These are phyloP conservation scores for Anguilla pacifica DNA, from an alignment of 2,797 vertebrate genomes.

Conservation along the genomic window DNA sequence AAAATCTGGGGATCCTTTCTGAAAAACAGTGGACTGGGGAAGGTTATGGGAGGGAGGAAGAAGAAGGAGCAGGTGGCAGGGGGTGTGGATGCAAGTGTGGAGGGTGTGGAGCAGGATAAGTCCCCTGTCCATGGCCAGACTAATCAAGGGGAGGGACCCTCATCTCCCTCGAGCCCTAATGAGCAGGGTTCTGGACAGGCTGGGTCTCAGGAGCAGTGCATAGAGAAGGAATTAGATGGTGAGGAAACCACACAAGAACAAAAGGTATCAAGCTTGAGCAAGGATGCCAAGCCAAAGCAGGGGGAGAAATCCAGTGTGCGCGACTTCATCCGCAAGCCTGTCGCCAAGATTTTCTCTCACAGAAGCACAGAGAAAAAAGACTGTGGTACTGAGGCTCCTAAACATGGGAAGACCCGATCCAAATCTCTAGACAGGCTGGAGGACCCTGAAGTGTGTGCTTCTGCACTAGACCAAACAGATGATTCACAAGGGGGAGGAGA, in stretches of 20 bases:
- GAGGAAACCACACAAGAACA: constrained; percentile 63
- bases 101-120: constrained; percentile 46
- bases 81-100: constrained; percentile 38
- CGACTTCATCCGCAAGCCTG: constrained; percentile 76
- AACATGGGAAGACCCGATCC: constrained; percentile 68
- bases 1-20: constrained; percentile 78
- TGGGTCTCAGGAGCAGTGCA: constrained; percentile 57
- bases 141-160: constrained; percentile 38
- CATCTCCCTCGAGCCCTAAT: constrained; percentile 30
- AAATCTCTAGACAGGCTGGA: constrained; percentile 76
- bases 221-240: constrained; percentile 66
- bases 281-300: constrained; percentile 64
- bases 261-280: constrained; percentile 55
- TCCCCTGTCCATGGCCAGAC: constrained; percentile 40
- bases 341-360: constrained; percentile 78
- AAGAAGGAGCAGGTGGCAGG: constrained; percentile 67
- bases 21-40: constrained; percentile 78
- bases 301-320: constrained; percentile 73
- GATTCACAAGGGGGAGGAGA: constrained; percentile 52
- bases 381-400: constrained; percentile 52
- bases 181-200: constrained; percentile 37
- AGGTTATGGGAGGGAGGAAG: constrained; percentile 76
- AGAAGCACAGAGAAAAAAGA: constrained; percentile 79
- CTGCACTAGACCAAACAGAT: constrained; percentile 57
- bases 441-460: constrained; percentile 67